Base-by-base conservation (phyloP, 1,140 invertebrate genomes). In the Hycleus phaleratus region DNA sequence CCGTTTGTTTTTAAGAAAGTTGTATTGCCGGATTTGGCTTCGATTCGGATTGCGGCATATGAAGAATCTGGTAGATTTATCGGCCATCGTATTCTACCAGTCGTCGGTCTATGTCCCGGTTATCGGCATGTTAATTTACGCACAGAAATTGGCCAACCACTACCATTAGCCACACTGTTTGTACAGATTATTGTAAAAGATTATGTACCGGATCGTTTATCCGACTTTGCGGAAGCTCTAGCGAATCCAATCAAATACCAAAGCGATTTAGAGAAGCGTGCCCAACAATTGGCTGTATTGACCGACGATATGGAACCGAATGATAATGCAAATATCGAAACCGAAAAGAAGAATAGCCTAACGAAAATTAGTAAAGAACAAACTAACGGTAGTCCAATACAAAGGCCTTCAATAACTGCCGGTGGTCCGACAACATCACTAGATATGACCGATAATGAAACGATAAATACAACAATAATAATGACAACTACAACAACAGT, bases 1-100 rank as follows among this genome's bases (percentile, higher is more conserved):
- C 91, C 94, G 6, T 99, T 99, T 76, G 87, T 95, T 3, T 98
- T 99, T 70, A 96, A 98, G 75, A 98, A 99, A 89, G 94, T 99
- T 52, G 96, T 99, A 11, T 78, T 99, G 26, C 97, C 97, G 0
- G 95, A 99, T 71, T 76, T 99, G 60, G 97, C 97, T 11, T 93
- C 93, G 57, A 81, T 99, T 26, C 82, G 97, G 48, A 92, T 99
- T 64, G 88, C 94, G 3, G 97, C 95, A 1, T 98, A 95, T 76
- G 97, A 99, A 77, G 97, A 99, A 72, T 85, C 86, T 24, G 95
- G 93, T 6, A 89, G 88, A 71, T 82, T 98, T 47, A 88, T 99
- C 44, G 97, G 97, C 0, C 95, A 99, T 75, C 82, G 97, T 46
- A 93, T 99, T 40, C 73, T 99, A 54, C 97, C 97, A 0, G 87